Evolutionary conservation across 2,113 vertebrate genomes (phyloP).

Genomic region (Eulacestoma nigropectus): DNA sequence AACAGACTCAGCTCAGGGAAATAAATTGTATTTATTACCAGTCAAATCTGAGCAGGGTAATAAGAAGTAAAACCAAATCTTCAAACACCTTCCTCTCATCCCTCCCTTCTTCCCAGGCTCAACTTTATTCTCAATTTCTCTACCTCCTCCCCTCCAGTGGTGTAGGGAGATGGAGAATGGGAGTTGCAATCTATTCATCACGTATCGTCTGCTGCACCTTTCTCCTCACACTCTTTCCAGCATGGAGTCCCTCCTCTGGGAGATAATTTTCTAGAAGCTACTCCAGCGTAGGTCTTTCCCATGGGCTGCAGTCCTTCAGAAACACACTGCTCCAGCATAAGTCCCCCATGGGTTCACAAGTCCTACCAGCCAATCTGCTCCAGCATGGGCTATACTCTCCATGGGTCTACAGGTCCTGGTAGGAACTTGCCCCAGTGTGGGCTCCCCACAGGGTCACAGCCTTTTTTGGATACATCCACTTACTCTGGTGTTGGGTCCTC

Average conservation of each 20-base stretch:
- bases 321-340: neutral
- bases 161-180: neutral
- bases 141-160: neutral
- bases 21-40: neutral
- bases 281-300: neutral
- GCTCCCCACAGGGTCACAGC: neutral
- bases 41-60: neutral
- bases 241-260: no score
- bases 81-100: neutral
- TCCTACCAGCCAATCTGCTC: neutral
- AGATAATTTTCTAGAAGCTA: neutral
- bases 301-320: neutral
- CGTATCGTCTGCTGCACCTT: no score
- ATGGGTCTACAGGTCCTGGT: neutral
- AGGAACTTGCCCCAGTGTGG: neutral
- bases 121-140: neutral
- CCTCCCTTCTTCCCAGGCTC: neutral
- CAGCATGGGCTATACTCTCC: neutral
- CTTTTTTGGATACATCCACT: neutral
- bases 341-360: fast-evolving
- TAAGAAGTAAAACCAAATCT: neutral
- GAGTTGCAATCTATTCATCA: neutral
- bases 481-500: neutral
- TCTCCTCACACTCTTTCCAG: neutral
- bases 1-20: neutral